phyloP scores from a whole-genome alignment of 2,888 invertebrate species.

The Dione juno region DNA sequence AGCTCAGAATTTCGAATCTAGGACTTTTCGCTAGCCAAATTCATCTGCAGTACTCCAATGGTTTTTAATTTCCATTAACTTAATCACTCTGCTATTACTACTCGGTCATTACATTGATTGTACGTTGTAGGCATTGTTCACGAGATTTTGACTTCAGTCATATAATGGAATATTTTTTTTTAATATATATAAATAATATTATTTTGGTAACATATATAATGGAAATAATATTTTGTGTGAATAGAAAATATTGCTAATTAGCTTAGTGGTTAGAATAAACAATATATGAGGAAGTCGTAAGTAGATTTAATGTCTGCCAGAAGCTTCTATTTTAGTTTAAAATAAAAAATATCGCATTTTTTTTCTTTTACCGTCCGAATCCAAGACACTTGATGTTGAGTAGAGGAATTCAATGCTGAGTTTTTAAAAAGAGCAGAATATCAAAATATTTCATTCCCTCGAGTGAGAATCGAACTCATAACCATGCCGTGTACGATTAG shows the following conservation, averaged over 20 bases:
- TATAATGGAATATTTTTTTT: constrained; percentile 14
- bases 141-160: constrained; percentile 8
- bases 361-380: too few relatives aligned
- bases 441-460: too few relatives aligned
- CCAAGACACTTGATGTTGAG: too few relatives aligned
- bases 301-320: too few relatives aligned
- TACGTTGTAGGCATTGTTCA: constrained; percentile 7
- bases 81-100: constrained; percentile 6
- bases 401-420: too few relatives aligned
- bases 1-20: neutral
- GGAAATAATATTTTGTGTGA: neutral
- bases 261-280: neutral
- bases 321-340: too few relatives aligned
- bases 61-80: neutral
- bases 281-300: too few relatives aligned
- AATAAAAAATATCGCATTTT: too few relatives aligned
- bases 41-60: neutral
- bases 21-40: neutral
- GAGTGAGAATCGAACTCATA: too few relatives aligned
- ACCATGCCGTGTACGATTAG: too few relatives aligned
- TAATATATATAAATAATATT: constrained; percentile 3
- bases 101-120: neutral
- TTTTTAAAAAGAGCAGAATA: too few relatives aligned
- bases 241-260: neutral
- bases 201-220: neutral